Evolutionary conservation across 1,140 invertebrate species (phyloP).

Genomic region (Xylocopa sonorina): DNA sequence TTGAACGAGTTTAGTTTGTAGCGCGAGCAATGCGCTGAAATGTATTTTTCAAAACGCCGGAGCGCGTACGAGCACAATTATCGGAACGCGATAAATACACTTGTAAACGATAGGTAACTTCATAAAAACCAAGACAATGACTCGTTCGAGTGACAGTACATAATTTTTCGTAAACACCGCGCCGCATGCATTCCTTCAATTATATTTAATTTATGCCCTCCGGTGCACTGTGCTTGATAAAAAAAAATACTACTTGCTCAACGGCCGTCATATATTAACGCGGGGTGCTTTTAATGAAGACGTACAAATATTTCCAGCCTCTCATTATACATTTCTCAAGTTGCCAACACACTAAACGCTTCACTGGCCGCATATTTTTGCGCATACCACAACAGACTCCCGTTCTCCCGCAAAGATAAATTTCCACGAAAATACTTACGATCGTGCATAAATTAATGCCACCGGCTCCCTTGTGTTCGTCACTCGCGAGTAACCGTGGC

Average conservation of each 20-base stretch:
- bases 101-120: slow-evolving; percentile 4
- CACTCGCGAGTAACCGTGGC: background rate
- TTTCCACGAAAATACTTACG: background rate
- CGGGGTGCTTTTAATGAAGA: slow-evolving; percentile 2
- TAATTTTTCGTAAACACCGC: slow-evolving; percentile 8
- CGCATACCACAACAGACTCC: background rate
- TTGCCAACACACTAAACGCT: background rate
- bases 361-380: background rate
- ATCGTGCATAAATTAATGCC: no score
- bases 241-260: background rate
- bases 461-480: background rate
- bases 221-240: background rate
- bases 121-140: background rate
- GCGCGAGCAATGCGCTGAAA: no score
- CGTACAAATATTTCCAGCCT: background rate
- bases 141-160: background rate
- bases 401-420: background rate
- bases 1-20: no score
- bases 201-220: slow-evolving; percentile 16
- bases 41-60: background rate
- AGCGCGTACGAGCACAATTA: background rate
- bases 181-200: background rate
- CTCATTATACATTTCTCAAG: background rate
- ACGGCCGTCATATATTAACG: background rate
- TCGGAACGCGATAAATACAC: background rate